Evolutionary conservation across 2,113 vertebrate genomes (phyloP), one percentile per base, ranked within the genome.

Genomic region (Fukomys damarensis): DNA sequence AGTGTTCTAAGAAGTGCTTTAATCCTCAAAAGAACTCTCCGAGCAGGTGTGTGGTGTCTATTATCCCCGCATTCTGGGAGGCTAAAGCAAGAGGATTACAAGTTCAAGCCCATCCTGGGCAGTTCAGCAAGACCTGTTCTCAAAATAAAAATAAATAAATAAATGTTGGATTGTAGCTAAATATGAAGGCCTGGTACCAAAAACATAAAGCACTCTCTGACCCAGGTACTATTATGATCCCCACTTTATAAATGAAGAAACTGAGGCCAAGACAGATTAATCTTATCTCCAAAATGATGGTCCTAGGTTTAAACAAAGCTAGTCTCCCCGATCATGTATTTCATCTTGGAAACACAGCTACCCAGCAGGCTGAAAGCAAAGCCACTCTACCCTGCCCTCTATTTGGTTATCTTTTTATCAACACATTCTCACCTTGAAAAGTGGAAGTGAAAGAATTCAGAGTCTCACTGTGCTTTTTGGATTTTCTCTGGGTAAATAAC

Each of bases 401-500:
- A 61, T 30, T 82, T 32, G 41, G 41, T 74, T 41, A 28, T 58
- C 32, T 79, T 41, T 58, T 22, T 76, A 76, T 87, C 56, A 58
- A 41, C 9, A 28, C 24, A 28, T 10, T 81, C 43, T 70, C 17
- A 41, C 3, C 0, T 2, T 77, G 52, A 72, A 68, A 88, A 95
- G 80, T 43, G 59, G 43, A 59, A 82, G 38, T 4, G 26, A 74
- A 70, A 91, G n/a, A 49, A 61, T 49, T 76, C 22, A 30, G 35
- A 76, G 49, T 76, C 54, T 76, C 52, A 49, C 22, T 38, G 49
- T 65, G 52, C 24, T 63, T 74, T 74, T 68, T 72, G 49, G 20
- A 91, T 65, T 86, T 95, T 92, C 74, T 91, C 28, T 58, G 13
- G 35, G 54, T 74, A 91, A 70, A 86, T 56, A 63, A 54, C 16